phyloP scores from a whole-genome alignment of 2,113 vertebrate species.

The Oryzias celebensis region DNA sequence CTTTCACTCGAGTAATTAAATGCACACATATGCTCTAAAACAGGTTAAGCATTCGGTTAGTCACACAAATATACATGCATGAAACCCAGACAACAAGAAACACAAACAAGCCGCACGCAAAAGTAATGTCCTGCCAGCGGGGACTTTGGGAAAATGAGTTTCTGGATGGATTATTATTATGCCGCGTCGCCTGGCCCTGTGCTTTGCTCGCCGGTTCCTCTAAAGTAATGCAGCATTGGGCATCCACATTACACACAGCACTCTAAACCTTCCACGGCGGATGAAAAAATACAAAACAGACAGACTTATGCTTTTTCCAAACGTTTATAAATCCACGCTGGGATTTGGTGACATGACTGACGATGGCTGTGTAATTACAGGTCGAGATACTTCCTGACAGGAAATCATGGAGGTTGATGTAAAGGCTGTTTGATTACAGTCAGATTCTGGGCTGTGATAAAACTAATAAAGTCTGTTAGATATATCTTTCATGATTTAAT shows the following conservation, averaged over 20 bases:
- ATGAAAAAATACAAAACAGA: slow-evolving; percentile 56
- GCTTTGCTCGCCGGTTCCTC: slow-evolving; percentile 30
- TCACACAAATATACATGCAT: neutral
- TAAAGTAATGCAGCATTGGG: slow-evolving; percentile 33
- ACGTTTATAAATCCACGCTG: slow-evolving; percentile 48
- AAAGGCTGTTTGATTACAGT: slow-evolving; percentile 1
- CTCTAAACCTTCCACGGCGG: slow-evolving; percentile 25
- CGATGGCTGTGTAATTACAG: slow-evolving; percentile 51
- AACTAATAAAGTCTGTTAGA: no score
- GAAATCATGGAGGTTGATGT: slow-evolving; percentile 16
- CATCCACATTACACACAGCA: slow-evolving; percentile 9
- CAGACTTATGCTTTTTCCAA: slow-evolving; percentile 35
- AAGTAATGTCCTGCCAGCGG: slow-evolving; percentile 60
- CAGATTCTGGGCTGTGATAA: no score
- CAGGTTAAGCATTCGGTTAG: neutral
- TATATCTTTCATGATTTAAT: no score
- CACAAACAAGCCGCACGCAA: slow-evolving; percentile 58
- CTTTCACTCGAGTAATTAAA: slow-evolving; percentile 10
- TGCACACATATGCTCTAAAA: neutral
- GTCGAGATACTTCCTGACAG: slow-evolving; percentile 20
- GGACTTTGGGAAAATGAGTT: slow-evolving; percentile 63
- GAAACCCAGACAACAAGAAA: slow-evolving; percentile 3
- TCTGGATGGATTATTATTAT: slow-evolving; percentile 59
- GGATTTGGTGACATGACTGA: slow-evolving; percentile 41
- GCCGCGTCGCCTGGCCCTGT: slow-evolving; percentile 33